Evolutionary conservation across 2,113 vertebrate species (phyloP), one percentile per base, ranked within the genome.

Genomic region (Tachysurus vachellii): DNA sequence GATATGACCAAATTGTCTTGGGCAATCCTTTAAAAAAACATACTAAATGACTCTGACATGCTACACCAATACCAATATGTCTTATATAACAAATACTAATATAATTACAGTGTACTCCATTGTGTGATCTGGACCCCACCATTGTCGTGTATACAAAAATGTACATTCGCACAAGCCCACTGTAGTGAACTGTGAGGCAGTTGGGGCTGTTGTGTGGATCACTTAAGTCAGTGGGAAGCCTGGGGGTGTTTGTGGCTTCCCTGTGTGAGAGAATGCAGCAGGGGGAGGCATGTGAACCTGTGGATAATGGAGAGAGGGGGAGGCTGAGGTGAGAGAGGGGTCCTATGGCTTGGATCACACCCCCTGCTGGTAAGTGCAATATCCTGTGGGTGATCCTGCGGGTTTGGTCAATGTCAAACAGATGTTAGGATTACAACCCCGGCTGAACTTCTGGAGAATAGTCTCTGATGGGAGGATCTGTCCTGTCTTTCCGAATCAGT

Each of bases 321-420:
- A 36, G 76, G 70, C 31, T 84, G 86, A 80, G 88, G 82, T 75
- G 61, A 88, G 62, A 87, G 87, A 80, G 90, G 76, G 82, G 84
- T 59, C 90, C 85, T n/a, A 85, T 86, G 89, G 81, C 75, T 88
- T 64, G 56, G 85, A 88, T 81, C 86, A 86, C 89, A 62, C 76
- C 90, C 88, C 91, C 90, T 79, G 83, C 89, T 88, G 91, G 90
- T 91, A 91, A 91, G 91, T 93, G 86, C 87, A 92, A 92, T 93
- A 94, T 94, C 93, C 94, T 94, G 93, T 91, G 87, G 91, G 92
- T 91, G 90, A 90, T 89, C 92, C 89, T 89, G 88, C 68, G 68
- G 80, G 88, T 86, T 89, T 88, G 87, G 28, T 81, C 91, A 91
- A 93, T 92, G 86, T 87, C 88, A 88, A 92, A 91, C 94, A 94